Evolutionary conservation across 2,888 invertebrate genomes (phyloP), one percentile per base, ranked within the genome.

Genomic region (Eupithecia pulchellata): DNA sequence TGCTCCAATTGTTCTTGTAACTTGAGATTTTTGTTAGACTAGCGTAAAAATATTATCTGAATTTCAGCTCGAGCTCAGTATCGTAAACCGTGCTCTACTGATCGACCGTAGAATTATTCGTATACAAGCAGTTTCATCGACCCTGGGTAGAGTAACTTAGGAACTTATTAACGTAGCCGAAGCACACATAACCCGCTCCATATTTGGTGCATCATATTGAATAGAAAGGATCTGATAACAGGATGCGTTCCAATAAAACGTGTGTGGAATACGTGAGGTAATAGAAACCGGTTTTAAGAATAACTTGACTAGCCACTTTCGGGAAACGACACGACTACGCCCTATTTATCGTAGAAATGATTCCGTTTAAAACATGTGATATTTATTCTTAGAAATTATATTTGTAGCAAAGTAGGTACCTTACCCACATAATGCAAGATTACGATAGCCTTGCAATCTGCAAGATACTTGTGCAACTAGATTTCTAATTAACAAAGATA

Each of bases 131-230:
- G 52, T 52, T 52, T 20, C 42, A 52, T 52, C 52, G 13, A 52
- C 52, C 52, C 52, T 52, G 52, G 11, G 42, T 42, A 52, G 52
- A 52, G 52, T 25, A 52, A 52, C 52, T 52, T 52, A 52, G 13
- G 25, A 52, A 52, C 11, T 52, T 52, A 20, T 20, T 1, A 52
- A 25, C 52, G 25, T 25, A 52, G 20, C 14, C 39, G 39, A 39
- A 1, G 1, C 11, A 20, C 47, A 47, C 47, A 20, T 52, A 52
- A 17, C 52, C 63, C 47, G 78, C 77, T 76, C 89, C 88, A 80
- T 90, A 86, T 89, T 84, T 84, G 86, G 89, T 81, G 75, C 78
- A 82, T 80, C 82, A 84, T 83, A 81, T 77, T 32, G 64, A 66
- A 71, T 76, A 79, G 82, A 84, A 87, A 86, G 84, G 84, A 83